Conservation (phyloP, 2,113 vertebrate species). For the Tor tambroides region DNA sequence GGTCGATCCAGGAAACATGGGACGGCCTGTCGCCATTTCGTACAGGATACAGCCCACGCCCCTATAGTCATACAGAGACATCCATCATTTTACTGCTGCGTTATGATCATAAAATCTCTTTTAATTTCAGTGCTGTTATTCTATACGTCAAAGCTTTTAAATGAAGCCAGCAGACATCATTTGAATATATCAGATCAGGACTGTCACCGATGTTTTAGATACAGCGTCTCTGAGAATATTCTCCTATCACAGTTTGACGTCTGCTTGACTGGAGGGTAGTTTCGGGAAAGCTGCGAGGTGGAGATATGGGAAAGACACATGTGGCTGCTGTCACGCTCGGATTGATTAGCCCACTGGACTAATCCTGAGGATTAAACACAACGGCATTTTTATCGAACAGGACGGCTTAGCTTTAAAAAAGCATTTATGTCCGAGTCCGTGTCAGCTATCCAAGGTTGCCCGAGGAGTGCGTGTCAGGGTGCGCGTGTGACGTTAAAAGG, state of each 20-base stretch:
- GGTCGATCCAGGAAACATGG: slow-evolving; percentile 94
- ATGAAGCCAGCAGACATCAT: slow-evolving; percentile 7
- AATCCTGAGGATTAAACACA: slow-evolving; percentile 58
- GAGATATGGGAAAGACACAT: slow-evolving; percentile 57
- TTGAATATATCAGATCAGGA: slow-evolving; percentile 23
- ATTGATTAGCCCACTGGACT: slow-evolving; percentile 59
- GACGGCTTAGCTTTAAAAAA: slow-evolving; percentile 41
- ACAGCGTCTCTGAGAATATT: slow-evolving; percentile 35
- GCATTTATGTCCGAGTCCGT: slow-evolving; percentile 44
- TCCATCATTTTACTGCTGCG: neutral
- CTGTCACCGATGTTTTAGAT: slow-evolving; percentile 46
- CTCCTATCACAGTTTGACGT: slow-evolving; percentile 44
- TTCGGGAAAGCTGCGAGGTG: slow-evolving; percentile 52
- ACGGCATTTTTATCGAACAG: slow-evolving; percentile 56
- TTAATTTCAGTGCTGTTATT: slow-evolving; percentile 5
- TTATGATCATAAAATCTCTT: neutral
- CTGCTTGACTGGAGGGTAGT: slow-evolving; percentile 49
- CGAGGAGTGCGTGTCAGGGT: slow-evolving; percentile 36
- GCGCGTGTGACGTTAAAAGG: slow-evolving; percentile 9
- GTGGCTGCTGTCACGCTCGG: slow-evolving; percentile 52
- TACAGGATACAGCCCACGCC: slow-evolving; percentile 94
- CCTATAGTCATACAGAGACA: slow-evolving; percentile 71
- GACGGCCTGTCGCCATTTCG: slow-evolving; percentile 93
- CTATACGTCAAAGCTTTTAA: neutral
- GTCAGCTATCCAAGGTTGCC: slow-evolving; percentile 46